These are phyloP conservation scores for Zonitis immaculata DNA, from an alignment of 2,888 invertebrate species.

Conservation along the genomic window DNA sequence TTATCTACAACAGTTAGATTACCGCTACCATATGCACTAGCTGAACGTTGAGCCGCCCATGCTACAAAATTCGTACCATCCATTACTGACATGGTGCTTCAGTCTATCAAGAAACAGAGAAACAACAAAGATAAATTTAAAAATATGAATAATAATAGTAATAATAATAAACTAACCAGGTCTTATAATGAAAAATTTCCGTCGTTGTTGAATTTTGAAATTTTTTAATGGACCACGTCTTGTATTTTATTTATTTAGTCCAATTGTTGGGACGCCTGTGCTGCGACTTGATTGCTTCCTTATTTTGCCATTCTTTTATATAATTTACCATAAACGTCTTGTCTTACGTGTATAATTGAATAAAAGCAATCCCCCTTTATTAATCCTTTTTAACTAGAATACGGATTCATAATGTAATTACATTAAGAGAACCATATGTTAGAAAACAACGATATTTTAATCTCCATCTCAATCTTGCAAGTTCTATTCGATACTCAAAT, in stretches of 20 bases:
- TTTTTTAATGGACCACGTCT: conserved; percentile 13
- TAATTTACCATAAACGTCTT: conserved; percentile 10
- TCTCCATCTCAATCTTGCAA: not conserved
- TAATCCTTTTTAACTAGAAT: conserved; percentile 18
- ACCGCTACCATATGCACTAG: conserved; percentile 43
- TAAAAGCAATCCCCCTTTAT: conserved; percentile 24
- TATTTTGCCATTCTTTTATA: conserved; percentile 22
- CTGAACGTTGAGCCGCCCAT: conserved; percentile 47
- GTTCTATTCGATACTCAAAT: no score
- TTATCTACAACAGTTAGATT: conserved; percentile 82
- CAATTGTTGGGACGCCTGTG: conserved; percentile 24
- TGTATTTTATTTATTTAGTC: conserved; percentile 2
- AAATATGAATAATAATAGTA: not conserved
- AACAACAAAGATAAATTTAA: not conserved
- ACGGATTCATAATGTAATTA: conserved; percentile 29
- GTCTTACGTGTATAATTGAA: conserved; percentile 27
- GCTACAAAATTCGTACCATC: conserved; percentile 52
- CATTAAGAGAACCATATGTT: no score
- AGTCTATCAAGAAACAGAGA: conserved; percentile 7
- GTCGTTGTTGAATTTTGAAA: not conserved
- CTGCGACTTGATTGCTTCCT: conserved; percentile 21
- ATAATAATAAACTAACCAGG: not conserved
- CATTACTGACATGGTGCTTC: conserved; percentile 47
- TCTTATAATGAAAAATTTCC: not conserved
- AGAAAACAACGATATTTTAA: no score